Conservation (phyloP, 2,113 vertebrate genomes). For the Hassar affinis region DNA sequence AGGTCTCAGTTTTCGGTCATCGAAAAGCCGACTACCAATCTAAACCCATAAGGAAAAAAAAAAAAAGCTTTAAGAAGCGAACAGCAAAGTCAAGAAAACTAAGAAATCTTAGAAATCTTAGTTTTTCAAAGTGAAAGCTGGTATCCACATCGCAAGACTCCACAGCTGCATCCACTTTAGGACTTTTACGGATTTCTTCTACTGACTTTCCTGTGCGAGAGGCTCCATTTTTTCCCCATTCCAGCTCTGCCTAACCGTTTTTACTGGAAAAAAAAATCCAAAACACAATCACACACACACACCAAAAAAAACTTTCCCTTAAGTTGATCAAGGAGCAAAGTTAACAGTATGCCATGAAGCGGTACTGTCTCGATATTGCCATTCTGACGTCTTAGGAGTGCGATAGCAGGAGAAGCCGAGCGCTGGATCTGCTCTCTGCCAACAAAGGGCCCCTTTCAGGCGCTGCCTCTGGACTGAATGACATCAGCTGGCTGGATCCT, state of each 20-base stretch:
- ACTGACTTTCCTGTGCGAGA: constrained; percentile 62
- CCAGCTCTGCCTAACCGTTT: constrained; percentile 48
- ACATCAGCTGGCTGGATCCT: constrained; percentile 82
- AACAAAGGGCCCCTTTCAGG: constrained; percentile 95
- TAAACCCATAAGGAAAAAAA: constrained; percentile 1
- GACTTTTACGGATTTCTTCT: constrained; percentile 35
- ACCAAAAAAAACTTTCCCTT: not conserved
- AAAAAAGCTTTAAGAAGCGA: not conserved
- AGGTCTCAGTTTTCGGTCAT: constrained; percentile 54
- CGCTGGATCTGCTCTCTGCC: constrained; percentile 76
- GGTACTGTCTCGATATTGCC: constrained; percentile 56
- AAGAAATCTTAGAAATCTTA: not conserved
- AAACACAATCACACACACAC: not conserved
- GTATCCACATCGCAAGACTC: constrained; percentile 24
- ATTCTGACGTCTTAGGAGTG: constrained; percentile 63
- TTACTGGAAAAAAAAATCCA: not conserved
- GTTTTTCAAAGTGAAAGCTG: constrained; percentile 1
- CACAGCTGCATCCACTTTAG: constrained; percentile 39
- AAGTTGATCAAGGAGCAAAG: not conserved
- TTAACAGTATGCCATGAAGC: constrained; percentile 30
- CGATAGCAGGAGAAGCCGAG: constrained; percentile 65
- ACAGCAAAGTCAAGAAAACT: not conserved
- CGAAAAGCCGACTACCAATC: constrained; percentile 28
- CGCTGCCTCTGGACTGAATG: constrained; percentile 79
- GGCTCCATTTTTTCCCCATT: constrained; percentile 66